phyloP scores from a whole-genome alignment of 30 jellyfish, hydroid and myxozoan species.

The Hydra vulgaris region DNA sequence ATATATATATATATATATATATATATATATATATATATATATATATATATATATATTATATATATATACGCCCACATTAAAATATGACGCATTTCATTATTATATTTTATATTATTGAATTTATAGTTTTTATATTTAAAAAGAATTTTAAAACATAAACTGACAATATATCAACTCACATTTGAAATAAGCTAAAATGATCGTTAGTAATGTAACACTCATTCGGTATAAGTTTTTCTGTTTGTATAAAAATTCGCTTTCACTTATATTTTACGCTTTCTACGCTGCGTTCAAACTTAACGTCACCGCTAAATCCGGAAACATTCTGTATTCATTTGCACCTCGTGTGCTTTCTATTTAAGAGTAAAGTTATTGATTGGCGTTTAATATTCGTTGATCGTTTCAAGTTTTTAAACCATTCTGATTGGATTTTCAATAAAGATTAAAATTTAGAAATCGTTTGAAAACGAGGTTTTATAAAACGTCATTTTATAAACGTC shows the following conservation, averaged over 20 bases:
- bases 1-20: too few relatives aligned
- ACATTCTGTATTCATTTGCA: constrained; percentile 21
- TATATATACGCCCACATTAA: too few relatives aligned
- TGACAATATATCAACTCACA: not conserved
- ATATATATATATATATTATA: too few relatives aligned
- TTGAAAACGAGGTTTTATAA: not conserved
- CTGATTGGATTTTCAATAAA: not conserved
- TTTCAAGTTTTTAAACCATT: not conserved
- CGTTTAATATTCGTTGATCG: not conserved
- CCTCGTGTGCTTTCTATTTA: not conserved
- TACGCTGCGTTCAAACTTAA: constrained; percentile 15
- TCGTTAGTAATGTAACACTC: constrained; percentile 3
- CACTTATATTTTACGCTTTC: constrained; percentile 20
- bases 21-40: too few relatives aligned
- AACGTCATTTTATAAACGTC: not conserved
- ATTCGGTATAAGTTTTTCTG: constrained; percentile 28
- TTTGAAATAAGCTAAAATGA: constrained; percentile 15
- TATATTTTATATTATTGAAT: too few relatives aligned
- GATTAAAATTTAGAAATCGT: not conserved
- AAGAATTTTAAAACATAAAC: too few relatives aligned
- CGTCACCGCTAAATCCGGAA: constrained; percentile 21
- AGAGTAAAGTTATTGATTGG: not conserved
- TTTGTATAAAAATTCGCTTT: constrained; percentile 5
- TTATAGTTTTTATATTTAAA: too few relatives aligned
- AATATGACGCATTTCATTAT: too few relatives aligned